Base-by-base conservation (phyloP, 2,888 invertebrate genomes). In the Thymelicus acteon region DNA sequence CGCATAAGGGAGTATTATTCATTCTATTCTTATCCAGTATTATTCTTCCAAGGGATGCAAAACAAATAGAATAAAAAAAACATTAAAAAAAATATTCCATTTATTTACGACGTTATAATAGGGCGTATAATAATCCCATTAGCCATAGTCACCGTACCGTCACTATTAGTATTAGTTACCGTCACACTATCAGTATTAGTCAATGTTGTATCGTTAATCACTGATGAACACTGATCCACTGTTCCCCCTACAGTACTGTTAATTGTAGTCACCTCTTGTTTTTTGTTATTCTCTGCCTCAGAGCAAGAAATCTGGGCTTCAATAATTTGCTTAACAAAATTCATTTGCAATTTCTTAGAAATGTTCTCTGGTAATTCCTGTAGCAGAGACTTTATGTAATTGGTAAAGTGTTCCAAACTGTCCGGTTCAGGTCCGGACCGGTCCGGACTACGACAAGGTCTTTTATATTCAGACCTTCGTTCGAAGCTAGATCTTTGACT, bases 381-480 rank as follows among this genome's bases (percentile, higher is more conserved):
- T 13, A 87, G 64, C 58, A 87, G 64, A 0, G 85, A 81, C 0
- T 76, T 77, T 0, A 86, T 24, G 31, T 87, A 87, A 66, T 77
- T 78, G 0, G 82, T 84, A 37, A 87, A 87, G 19, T 79, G 72
- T 31, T 85, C 82, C 6, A 85, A 15, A 2, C 77, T 78, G 7
- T 80, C 79, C 8, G 64, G 52, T 31, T 57, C 13, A 13, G 12
- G 2, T 31, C 37, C 37, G 13, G 57, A 12, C 54, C 54, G 8
- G 19, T 10, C 24, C 3, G 54, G 54, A 24, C 54, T 54, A 24
- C n/a, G 10, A 24, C 8, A 10, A 12, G 19, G 15, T 19, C 6
- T 7, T 19, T 19, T 15, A 8, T 2, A 48, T 8, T 12, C 24
- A 54, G 24, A 5, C 10, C 12, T 24, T 24, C 24, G 54, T 3